These are phyloP conservation scores for Dryadula phaetusa DNA, from an alignment of 2,888 invertebrate genomes.

Conservation along the genomic window DNA sequence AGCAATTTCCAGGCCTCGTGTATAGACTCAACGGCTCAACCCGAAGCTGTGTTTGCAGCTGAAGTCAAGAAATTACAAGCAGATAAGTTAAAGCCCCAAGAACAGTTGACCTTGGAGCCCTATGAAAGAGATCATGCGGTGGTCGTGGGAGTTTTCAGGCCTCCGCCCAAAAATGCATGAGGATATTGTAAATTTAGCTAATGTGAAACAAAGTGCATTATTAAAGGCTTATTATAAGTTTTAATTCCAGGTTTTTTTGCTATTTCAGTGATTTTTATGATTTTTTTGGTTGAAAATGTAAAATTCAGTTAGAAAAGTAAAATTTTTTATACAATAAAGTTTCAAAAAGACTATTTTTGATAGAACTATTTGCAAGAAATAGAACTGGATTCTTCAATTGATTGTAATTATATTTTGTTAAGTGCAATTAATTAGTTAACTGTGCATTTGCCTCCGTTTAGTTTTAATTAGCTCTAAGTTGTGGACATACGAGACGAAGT, in stretches of 20 bases:
- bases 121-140: conserved; percentile 99
- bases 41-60: conserved; percentile 98
- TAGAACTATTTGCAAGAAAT: too few species aligned
- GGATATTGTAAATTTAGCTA: not conserved
- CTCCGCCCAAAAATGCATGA: conserved; percentile 85
- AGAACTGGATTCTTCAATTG: too few species aligned
- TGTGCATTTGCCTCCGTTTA: too few species aligned
- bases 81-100: conserved; percentile 98
- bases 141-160: conserved; percentile 96
- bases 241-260: not conserved
- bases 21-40: conserved; percentile 98
- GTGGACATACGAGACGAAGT: too few species aligned
- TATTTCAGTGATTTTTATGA: not conserved
- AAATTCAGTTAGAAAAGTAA: too few species aligned
- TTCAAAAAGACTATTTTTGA: too few species aligned
- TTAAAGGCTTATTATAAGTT: not conserved
- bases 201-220: conserved; percentile 22
- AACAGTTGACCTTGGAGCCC: conserved; percentile 99
- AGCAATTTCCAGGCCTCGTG: conserved; percentile 91
- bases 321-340: too few species aligned
- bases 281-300: too few species aligned
- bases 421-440: too few species aligned
- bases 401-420: too few species aligned
- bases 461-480: too few species aligned
- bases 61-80: conserved; percentile 98